Percentiles rank a stretch among this genome's conserved stretches.
Conservation (phyloP, 2,888 invertebrate genomes). For the Drosophila colorata region DNA sequence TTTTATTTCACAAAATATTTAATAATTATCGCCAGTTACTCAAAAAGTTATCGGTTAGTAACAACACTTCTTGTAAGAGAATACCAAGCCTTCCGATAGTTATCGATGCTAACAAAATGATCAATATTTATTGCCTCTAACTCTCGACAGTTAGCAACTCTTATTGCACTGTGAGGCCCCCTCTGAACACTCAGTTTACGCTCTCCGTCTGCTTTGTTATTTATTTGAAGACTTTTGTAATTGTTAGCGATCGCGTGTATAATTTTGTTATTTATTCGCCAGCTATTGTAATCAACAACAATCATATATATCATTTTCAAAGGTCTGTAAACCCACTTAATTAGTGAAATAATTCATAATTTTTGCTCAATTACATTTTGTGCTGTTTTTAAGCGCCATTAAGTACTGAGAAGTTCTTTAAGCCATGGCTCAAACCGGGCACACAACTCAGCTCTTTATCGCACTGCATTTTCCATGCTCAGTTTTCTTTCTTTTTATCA, state of each 20-base stretch:
- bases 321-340: conserved; percentile 11
- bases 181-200: too few relatives aligned
- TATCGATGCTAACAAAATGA: too few relatives aligned
- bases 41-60: too few relatives aligned
- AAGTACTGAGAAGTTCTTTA: conserved; percentile 8
- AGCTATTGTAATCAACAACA: background rate
- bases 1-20: too few relatives aligned
- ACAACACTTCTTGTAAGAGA: too few relatives aligned
- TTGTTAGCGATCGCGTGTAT: background rate
- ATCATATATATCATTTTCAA: background rate
- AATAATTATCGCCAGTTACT: too few relatives aligned
- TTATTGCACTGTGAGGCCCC: too few relatives aligned
- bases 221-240: background rate
- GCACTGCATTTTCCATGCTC: background rate
- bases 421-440: background rate
- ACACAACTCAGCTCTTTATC: conserved; percentile 3
- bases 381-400: conserved; percentile 11
- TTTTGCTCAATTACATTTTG: conserved; percentile 9
- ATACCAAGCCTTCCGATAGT: too few relatives aligned
- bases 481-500: conserved; percentile 4
- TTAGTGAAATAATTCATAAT: conserved; percentile 8
- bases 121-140: too few relatives aligned
- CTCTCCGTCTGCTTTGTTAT: too few relatives aligned
- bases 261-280: background rate
- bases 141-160: too few relatives aligned